Base-by-base conservation (phyloP, 2,113 vertebrate genomes). In the Grammomys dolichurus region DNA sequence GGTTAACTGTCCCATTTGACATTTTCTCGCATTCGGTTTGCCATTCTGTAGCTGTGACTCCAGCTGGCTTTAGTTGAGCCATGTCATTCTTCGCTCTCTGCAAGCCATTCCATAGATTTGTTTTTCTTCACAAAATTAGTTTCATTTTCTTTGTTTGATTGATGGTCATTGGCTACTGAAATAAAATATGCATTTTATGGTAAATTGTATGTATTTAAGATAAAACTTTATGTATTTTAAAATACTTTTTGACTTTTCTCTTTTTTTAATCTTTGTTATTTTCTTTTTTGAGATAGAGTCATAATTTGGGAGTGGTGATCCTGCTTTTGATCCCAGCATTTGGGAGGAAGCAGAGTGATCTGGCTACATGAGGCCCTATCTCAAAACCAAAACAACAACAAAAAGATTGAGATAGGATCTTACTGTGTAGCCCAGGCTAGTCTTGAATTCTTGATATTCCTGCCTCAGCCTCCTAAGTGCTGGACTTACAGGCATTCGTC, bases 41-140 rank as follows among this genome's bases (percentile, higher is more conserved):
- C 77, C 5, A 88, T 93, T 82, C 75, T 93, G 36, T 94, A 95
- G 76, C 93, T 89, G 69, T 96, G 92, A 95, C 88, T 97, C 82
- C 87, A 87, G 16, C 87, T 75, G 26, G 0, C 48, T 94, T 96
- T 95, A 95, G 89, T 77, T 95, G 72, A n/a, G 69, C 36, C 70
- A 76, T 96, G 93, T 98, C 97, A 99, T 96, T 99, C 98, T 98
- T 99, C 97, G 72, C 96, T 98, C 97, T 96, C 98, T 96, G 95
- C 98, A 97, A 99, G 99, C 99, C 99, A 99, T 13, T 99, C 99
- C 99, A 99, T 99, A 86, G 99, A 99, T 95, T 98, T 96, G 97
- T 99, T 99, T 73, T 98, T 97, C 84, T 96, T 97, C 51, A 95
- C 77, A 36, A 87, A 97, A 87, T 97, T 96, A 6, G 80, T 93